phyloP scores from a whole-genome alignment of 92 coral and sea anemone genomes.

The Heteractis magnifica region DNA sequence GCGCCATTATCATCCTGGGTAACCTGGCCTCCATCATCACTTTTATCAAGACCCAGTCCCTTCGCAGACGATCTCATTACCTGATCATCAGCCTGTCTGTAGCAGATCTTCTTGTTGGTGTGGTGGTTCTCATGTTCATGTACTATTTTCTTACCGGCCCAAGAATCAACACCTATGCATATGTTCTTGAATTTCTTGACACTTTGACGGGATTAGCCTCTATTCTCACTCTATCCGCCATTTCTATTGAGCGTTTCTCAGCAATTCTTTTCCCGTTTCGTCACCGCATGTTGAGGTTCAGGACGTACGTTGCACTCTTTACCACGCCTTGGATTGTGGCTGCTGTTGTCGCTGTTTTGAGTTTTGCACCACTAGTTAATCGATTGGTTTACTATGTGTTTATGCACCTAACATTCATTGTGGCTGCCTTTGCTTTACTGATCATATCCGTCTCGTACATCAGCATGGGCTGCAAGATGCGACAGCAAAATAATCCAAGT shows the following conservation, averaged over 20 bases:
- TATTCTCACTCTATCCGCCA: constrained; percentile 44
- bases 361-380: not conserved
- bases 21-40: constrained; percentile 38
- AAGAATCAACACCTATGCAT: not conserved
- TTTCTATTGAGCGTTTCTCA: constrained; percentile 45
- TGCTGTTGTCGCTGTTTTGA: not conserved
- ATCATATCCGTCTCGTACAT: constrained; percentile 28
- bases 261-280: constrained; percentile 51
- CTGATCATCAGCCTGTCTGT: constrained; percentile 43
- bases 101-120: constrained; percentile 49
- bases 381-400: not conserved
- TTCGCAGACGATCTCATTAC: constrained; percentile 31
- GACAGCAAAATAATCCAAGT: not conserved
- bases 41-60: constrained; percentile 38
- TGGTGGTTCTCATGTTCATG: constrained; percentile 21
- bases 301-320: constrained; percentile 30
- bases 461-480: constrained; percentile 11
- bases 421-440: constrained; percentile 4
- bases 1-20: constrained; percentile 39
- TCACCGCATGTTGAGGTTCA: constrained; percentile 37
- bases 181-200: constrained; percentile 36
- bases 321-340: constrained; percentile 46
- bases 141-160: constrained; percentile 32
- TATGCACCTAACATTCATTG: not conserved
- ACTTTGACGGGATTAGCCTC: constrained; percentile 54